Evolutionary conservation across 2,113 vertebrate species (phyloP), one percentile per base, ranked within the genome.

Genomic region (Phalacrocorax aristotelis): DNA sequence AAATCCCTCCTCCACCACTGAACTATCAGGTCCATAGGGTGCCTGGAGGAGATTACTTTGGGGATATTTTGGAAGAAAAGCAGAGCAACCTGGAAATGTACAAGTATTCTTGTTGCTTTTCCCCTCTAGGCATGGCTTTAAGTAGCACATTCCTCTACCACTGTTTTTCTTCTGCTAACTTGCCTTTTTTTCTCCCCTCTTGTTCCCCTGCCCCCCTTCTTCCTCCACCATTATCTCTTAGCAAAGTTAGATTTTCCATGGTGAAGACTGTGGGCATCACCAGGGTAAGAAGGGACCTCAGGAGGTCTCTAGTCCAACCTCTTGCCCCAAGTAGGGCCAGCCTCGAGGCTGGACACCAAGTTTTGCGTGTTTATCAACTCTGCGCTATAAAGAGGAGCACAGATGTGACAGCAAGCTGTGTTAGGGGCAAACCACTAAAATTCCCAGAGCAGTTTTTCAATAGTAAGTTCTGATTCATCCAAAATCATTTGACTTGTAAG

Each of bases 351-450:
- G 44, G n/a, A 32, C n/a, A 29, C 40, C 29, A 46, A 25, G 30
- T 38, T 90, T 44, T 51, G 20, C 11, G 0, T 11, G 51, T n/a
- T 60, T 32, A 15, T 26, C 29, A 51, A 32, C 15, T 38, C 57
- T 60, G 13, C 2, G 0, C 18, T 46, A 15, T 4, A 21, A 34
- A n/a, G 65, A 26, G 0, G 6, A 64, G 58, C 51, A 49, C 19
- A 83, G 76, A 69, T 8, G 19, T 29, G 57, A 75, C 44, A 42
- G 58, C 38, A 86, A 32, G 10, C 32, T 42, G 22, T 9, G 10
- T 68, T 77, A 70, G 68, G 40, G 60, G n/a, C 38, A 83, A 77
- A 78, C 11, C 3, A 1, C 44, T 60, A 20, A 70, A 68, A 84
- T 30, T 49, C n/a, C 54, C 40, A 52, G 20, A 29, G 19, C 46